Percentiles rank a stretch among this genome's conserved stretches.
These are phyloP conservation scores for Suricata suricatta DNA, from an alignment of 2,113 vertebrate genomes.

Conservation along the genomic window DNA sequence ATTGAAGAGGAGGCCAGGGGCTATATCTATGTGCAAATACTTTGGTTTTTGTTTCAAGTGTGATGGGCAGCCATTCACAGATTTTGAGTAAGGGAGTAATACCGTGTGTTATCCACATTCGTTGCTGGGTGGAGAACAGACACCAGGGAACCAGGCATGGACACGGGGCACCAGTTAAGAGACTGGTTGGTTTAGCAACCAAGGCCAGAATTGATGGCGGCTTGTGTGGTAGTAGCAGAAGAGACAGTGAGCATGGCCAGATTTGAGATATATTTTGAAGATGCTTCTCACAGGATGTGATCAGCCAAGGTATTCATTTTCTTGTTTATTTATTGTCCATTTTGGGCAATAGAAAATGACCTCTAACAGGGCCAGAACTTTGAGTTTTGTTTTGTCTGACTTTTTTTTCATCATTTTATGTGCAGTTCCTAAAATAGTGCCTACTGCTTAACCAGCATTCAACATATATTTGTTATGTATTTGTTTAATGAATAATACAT, in stretches of 20 bases:
- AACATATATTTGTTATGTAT: background rate
- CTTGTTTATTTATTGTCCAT: background rate
- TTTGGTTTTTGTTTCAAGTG: background rate
- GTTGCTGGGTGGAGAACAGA: background rate
- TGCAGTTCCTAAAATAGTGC: background rate
- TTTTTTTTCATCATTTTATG: background rate
- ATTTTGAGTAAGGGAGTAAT: background rate
- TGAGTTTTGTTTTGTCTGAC: background rate
- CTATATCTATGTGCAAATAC: background rate
- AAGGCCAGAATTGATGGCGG: background rate
- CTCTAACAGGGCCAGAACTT: background rate
- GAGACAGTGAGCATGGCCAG: background rate
- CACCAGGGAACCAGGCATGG: background rate
- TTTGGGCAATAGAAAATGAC: background rate
- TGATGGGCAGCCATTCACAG: background rate
- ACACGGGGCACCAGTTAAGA: background rate
- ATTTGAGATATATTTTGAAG: background rate
- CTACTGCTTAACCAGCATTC: background rate
- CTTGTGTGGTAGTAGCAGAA: background rate
- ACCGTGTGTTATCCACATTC: background rate
- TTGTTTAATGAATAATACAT: conserved; percentile 30
- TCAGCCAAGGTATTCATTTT: background rate
- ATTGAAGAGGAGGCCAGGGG: background rate
- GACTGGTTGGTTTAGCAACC: background rate
- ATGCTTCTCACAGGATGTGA: background rate